These are phyloP conservation scores for Rana temporaria DNA, from an alignment of 2,113 vertebrate genomes.

Conservation along the genomic window DNA sequence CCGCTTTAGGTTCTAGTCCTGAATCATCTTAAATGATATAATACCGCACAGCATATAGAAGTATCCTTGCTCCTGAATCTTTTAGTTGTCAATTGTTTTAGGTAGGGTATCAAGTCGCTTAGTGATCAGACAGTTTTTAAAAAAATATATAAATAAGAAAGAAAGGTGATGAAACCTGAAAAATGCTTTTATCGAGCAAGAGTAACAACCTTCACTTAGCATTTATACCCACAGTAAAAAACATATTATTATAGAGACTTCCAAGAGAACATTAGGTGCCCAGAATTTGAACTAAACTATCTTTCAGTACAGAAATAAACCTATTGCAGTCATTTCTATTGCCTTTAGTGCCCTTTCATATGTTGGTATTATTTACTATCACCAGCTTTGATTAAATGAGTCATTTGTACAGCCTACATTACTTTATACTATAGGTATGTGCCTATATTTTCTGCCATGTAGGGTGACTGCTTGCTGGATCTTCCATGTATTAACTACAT, in stretches of 20 bases:
- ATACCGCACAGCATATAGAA: background rate
- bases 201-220: slow-evolving; percentile 47
- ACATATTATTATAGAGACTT: slow-evolving; percentile 12
- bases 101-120: background rate
- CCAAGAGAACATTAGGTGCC: slow-evolving; percentile 15
- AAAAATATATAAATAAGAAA: slow-evolving; percentile 28
- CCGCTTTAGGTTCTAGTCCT: too few relatives aligned
- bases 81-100: background rate
- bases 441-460: slow-evolving; percentile 16
- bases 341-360: slow-evolving; percentile 5
- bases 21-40: too few relatives aligned
- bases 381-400: background rate
- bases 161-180: slow-evolving; percentile 20
- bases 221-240: slow-evolving; percentile 48
- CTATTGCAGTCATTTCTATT: background rate
- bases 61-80: background rate
- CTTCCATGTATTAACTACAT: background rate
- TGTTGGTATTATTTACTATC: background rate
- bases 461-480: slow-evolving; percentile 20
- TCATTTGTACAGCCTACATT: slow-evolving; percentile 18
- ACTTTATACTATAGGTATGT: slow-evolving; percentile 8
- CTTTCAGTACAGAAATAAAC: background rate
- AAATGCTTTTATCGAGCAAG: slow-evolving; percentile 28
- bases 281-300: slow-evolving; percentile 16
- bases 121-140: slow-evolving; percentile 10